Percentiles rank a stretch among this genome's conserved stretches.
phyloP scores from a whole-genome alignment of 2,888 invertebrate species.

The Morinoia aosen region DNA sequence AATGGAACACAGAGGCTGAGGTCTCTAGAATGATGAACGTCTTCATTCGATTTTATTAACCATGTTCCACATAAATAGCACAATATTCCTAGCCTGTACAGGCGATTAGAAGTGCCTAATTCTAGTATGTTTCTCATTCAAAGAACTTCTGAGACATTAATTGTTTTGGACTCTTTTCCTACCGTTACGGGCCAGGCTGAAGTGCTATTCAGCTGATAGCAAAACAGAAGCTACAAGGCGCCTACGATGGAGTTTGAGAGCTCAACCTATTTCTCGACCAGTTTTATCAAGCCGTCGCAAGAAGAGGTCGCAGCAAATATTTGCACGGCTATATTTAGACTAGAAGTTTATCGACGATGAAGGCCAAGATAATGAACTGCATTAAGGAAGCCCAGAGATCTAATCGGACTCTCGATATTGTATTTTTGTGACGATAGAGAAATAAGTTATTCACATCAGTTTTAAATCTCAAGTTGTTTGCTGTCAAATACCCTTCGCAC shows the following conservation, averaged over 20 bases:
- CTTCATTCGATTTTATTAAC: too few relatives aligned
- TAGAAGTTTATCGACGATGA: background rate
- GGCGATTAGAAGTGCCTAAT: too few relatives aligned
- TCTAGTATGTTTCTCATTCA: too few relatives aligned
- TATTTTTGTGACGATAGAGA: background rate
- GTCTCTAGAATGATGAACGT: too few relatives aligned
- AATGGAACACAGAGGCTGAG: too few relatives aligned
- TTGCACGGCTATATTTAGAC: background rate
- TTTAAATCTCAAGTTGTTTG: background rate
- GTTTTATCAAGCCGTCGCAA: background rate
- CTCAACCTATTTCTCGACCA: background rate
- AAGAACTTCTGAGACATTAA: too few relatives aligned
- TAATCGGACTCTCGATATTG: background rate
- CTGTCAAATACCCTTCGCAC: background rate
- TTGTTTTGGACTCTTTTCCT: too few relatives aligned
- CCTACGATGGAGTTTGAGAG: too few relatives aligned
- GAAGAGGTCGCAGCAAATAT: background rate
- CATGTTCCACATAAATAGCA: too few relatives aligned
- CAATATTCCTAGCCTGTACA: too few relatives aligned
- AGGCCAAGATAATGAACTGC: background rate
- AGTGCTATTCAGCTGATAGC: background rate
- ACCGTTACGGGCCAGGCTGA: too few relatives aligned
- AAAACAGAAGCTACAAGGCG: background rate
- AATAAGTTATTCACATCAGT: background rate
- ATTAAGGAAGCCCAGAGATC: background rate